These are phyloP conservation scores for Cotesia vestalis DNA, from an alignment of 1,140 invertebrate species.

Conservation along the genomic window DNA sequence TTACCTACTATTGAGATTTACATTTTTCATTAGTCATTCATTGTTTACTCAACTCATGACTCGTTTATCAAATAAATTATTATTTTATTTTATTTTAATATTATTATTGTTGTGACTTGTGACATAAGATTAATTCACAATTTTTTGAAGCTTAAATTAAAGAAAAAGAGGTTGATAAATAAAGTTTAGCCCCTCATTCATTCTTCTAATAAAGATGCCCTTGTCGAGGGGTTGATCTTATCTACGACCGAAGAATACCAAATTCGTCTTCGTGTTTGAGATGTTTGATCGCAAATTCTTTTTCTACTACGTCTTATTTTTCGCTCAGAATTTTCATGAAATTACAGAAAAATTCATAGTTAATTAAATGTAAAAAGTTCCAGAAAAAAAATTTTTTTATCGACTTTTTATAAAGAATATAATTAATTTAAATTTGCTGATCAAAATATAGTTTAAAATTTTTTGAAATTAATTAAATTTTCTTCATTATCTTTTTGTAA, in stretches of 20 bases:
- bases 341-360: no score
- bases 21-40: background rate
- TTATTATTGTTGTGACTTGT: constrained; percentile 6
- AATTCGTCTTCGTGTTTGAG: constrained; percentile 53
- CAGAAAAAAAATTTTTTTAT: no score
- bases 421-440: no score
- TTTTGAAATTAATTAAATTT: no score
- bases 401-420: no score
- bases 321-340: no score
- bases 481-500: no score
- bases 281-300: constrained; percentile 42
- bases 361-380: no score
- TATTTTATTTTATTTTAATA: background rate
- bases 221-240: constrained; percentile 63
- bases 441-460: no score
- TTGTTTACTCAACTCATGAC: background rate
- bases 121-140: constrained; percentile 16
- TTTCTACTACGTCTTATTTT: constrained; percentile 12
- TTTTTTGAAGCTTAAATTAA: background rate
- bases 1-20: background rate
- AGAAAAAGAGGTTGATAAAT: constrained; percentile 21
- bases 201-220: constrained; percentile 66
- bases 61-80: constrained; percentile 24
- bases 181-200: constrained; percentile 27
- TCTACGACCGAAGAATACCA: constrained; percentile 61